Evolutionary conservation across 2,113 vertebrate genomes (phyloP).

Genomic region (Tamias sibiricus): DNA sequence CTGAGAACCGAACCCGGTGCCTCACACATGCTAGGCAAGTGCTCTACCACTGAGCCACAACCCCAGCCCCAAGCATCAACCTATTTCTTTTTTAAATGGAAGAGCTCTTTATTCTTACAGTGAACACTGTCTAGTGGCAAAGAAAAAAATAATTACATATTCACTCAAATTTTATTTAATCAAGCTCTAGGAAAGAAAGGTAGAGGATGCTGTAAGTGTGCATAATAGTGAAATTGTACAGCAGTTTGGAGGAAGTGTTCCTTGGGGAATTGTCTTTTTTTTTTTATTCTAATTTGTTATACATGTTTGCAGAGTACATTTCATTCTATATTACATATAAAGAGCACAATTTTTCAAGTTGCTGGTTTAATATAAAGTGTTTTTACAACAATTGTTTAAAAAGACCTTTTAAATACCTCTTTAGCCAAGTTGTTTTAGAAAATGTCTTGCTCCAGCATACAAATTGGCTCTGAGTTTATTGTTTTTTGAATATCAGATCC

Average conservation of each 20-base stretch:
- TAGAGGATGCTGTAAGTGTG: background rate
- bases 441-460: background rate
- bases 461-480: background rate
- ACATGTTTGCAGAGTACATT: too few relatives aligned
- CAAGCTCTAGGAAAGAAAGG: background rate
- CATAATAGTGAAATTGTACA: background rate
- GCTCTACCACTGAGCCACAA: too few relatives aligned
- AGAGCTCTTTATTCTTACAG: background rate
- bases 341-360: too few relatives aligned
- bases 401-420: background rate
- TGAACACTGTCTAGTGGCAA: background rate
- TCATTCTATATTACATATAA: too few relatives aligned
- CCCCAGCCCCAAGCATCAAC: too few relatives aligned
- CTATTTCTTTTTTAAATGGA: background rate
- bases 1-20: too few relatives aligned
- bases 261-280: background rate
- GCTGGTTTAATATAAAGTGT: too few relatives aligned
- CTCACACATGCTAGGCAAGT: too few relatives aligned
- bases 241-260: background rate
- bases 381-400: too few relatives aligned
- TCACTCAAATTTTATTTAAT: slow-evolving; percentile 32
- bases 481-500: background rate
- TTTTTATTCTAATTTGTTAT: too few relatives aligned
- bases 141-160: background rate
- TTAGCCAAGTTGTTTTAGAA: slow-evolving; percentile 27